These are phyloP conservation scores for Mormyrops attenuatus DNA, from an alignment of 2,797 vertebrate species.

Conservation along the genomic window DNA sequence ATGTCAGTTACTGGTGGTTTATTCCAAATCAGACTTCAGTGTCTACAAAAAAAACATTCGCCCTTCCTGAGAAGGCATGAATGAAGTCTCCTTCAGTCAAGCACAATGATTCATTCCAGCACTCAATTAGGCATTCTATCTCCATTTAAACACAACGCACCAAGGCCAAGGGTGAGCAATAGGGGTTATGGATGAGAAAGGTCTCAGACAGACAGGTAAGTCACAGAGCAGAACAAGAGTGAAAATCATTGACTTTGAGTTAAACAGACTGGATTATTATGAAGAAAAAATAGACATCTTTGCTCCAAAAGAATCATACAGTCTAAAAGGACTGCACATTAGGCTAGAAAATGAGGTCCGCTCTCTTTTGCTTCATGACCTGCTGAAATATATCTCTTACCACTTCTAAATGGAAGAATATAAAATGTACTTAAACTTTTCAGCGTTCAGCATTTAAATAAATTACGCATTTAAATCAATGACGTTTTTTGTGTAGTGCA, in stretches of 20 bases:
- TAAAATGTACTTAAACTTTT: neutral
- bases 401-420: neutral
- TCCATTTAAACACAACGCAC: slow-evolving; percentile 24
- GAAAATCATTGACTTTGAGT: slow-evolving; percentile 25
- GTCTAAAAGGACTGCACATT: neutral
- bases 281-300: slow-evolving; percentile 1
- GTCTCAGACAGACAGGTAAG: slow-evolving; percentile 23
- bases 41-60: neutral
- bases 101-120: slow-evolving; percentile 25
- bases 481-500: neutral
- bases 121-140: slow-evolving; percentile 26
- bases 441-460: neutral
- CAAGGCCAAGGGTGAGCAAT: slow-evolving; percentile 16
- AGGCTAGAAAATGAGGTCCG: neutral
- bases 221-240: slow-evolving; percentile 23
- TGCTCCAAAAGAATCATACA: neutral
- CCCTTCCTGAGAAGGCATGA: slow-evolving; percentile 2
- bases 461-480: neutral
- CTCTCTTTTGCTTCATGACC: neutral
- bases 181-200: slow-evolving; percentile 2
- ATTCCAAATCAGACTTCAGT: neutral
- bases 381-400: neutral
- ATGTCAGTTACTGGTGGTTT: neutral
- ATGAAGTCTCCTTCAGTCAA: slow-evolving; percentile 16
- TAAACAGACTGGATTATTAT: slow-evolving; percentile 25